Conservation (phyloP, 2,797 vertebrate species). For the Melanotaenia parkinsoni region DNA sequence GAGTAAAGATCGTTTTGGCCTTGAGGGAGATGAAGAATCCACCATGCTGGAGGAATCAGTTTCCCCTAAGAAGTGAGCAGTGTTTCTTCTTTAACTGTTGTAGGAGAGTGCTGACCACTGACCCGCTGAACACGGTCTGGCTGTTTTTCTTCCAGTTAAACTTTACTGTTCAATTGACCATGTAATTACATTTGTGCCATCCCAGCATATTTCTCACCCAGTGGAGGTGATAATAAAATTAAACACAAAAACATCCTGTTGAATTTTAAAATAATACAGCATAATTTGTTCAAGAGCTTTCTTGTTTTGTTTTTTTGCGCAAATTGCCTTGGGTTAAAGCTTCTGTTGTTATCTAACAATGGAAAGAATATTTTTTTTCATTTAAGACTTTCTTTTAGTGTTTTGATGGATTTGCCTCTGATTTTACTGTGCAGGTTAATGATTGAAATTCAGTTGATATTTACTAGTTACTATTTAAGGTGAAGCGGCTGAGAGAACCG, state of each 20-base stretch:
- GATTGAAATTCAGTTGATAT: neutral
- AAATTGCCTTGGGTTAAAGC: constrained; percentile 31
- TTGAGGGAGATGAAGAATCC: constrained; percentile 97
- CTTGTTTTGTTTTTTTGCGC: constrained; percentile 13
- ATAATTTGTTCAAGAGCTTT: constrained; percentile 26
- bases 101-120: constrained; percentile 33
- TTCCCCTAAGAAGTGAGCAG: constrained; percentile 95
- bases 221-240: constrained; percentile 24
- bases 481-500: neutral
- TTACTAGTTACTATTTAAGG: neutral
- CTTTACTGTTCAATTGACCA: constrained; percentile 55
- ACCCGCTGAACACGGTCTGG: constrained; percentile 29
- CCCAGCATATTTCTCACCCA: constrained; percentile 26
- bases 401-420: neutral
- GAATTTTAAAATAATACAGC: constrained; percentile 23
- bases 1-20: constrained; percentile 97
- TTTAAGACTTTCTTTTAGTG: neutral
- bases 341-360: neutral
- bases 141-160: constrained; percentile 50
- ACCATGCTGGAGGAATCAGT: constrained; percentile 99
- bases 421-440: neutral
- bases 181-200: constrained; percentile 63
- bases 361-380: neutral
- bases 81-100: constrained; percentile 20
- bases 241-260: constrained; percentile 44